These are phyloP conservation scores for Ormyrus nitidulus DNA, from an alignment of 2,888 invertebrate genomes.

Conservation along the genomic window DNA sequence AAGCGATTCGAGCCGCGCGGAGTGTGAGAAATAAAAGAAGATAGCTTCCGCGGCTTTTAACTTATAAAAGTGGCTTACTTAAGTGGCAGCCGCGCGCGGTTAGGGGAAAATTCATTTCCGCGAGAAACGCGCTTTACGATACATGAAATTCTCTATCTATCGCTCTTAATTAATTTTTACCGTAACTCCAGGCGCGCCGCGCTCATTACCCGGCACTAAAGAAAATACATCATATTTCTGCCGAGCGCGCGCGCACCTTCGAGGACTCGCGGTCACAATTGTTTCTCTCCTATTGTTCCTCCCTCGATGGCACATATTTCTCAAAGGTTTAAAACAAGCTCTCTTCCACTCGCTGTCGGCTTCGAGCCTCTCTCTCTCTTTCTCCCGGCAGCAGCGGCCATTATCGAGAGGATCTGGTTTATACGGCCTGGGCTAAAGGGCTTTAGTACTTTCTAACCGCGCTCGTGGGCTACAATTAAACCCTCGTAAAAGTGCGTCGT, in stretches of 20 bases:
- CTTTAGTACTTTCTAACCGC: conserved; percentile 74
- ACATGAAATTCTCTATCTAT: too few relatives aligned
- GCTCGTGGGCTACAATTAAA: conserved; percentile 73
- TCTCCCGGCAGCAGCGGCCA: conserved; percentile 17
- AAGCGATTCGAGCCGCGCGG: too few relatives aligned
- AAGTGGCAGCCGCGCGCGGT: too few relatives aligned
- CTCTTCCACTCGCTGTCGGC: not conserved
- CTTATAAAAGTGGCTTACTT: too few relatives aligned
- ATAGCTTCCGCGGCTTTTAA: too few relatives aligned
- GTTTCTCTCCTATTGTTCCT: conserved; percentile 31
- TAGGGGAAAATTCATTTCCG: conserved; percentile 13
- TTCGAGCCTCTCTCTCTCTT: conserved; percentile 1
- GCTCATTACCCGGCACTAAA: conserved; percentile 10
- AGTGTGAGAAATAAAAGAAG: too few relatives aligned
- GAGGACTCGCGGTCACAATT: not conserved
- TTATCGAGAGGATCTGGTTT: conserved; percentile 46
- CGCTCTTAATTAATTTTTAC: conserved; percentile 34
- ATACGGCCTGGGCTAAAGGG: conserved; percentile 16
- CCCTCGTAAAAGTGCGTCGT: conserved; percentile 68
- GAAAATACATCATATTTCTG: not conserved
- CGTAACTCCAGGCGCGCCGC: not conserved
- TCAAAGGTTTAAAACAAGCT: conserved; percentile 41
- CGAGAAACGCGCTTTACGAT: too few relatives aligned
- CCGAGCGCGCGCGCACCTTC: not conserved
- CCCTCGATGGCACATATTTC: conserved; percentile 22